These are phyloP conservation scores for Antennarius striatus DNA, from an alignment of 2,113 vertebrate species.

Conservation along the genomic window DNA sequence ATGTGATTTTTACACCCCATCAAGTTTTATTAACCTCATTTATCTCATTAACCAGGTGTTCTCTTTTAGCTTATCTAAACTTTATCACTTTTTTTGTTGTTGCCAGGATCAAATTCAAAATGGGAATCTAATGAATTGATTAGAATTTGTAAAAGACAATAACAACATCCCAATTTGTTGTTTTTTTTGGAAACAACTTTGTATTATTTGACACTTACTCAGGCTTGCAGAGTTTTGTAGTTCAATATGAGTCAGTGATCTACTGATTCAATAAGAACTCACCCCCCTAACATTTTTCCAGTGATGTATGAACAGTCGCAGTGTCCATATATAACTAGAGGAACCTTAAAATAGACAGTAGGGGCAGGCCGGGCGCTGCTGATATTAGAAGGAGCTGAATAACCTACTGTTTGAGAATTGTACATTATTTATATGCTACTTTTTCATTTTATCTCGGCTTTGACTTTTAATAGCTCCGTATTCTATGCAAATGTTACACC, in stretches of 20 bases:
- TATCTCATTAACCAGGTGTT: too few species aligned
- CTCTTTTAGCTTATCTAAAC: too few species aligned
- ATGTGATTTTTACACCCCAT: too few species aligned
- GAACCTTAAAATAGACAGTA: slow-evolving; percentile 42
- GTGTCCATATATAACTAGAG: slow-evolving; percentile 42
- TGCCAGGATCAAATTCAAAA: too few species aligned
- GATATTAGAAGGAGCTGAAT: slow-evolving; percentile 8
- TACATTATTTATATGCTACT: slow-evolving; percentile 52
- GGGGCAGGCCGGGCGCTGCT: slow-evolving; percentile 14
- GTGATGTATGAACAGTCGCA: slow-evolving; percentile 49
- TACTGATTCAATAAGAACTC: slow-evolving; percentile 12
- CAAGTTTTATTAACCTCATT: too few species aligned
- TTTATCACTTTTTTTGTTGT: too few species aligned
- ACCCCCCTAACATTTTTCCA: slow-evolving; percentile 5
- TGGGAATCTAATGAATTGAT: too few species aligned
- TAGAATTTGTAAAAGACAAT: too few species aligned
- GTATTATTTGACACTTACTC: too few species aligned
- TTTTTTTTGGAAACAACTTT: too few species aligned
- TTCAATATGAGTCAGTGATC: slow-evolving; percentile 20
- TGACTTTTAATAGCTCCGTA: not conserved
- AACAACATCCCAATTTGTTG: too few species aligned
- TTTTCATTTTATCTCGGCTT: slow-evolving; percentile 7
- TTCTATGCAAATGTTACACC: not conserved
- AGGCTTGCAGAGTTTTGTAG: slow-evolving; percentile 14
- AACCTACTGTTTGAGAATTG: slow-evolving; percentile 28